Evolutionary conservation across 2,888 invertebrate genomes (phyloP), one percentile per base, ranked within the genome.

Genomic region (Candidula unifasciata): DNA sequence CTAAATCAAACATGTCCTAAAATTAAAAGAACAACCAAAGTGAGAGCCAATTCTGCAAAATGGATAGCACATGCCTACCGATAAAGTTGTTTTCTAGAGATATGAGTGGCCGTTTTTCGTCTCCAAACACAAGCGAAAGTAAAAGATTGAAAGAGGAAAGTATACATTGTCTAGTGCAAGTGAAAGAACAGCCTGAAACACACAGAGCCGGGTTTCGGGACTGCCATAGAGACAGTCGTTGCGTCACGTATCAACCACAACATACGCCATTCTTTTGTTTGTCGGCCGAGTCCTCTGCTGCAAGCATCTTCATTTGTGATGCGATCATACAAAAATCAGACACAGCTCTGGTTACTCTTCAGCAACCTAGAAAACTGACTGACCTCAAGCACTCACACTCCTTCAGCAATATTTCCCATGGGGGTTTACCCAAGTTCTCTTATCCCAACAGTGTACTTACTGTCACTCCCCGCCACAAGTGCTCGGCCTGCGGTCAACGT

Each of bases 241-340:
- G 35, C 18, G 30, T n/a, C 37, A n/a, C 27, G 24, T 44, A 21
- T n/a, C 8, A 10, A 44, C 3, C 27, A 27, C 73, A 27, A n/a
- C 27, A 13, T 8, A 24, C 37, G 13, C n/a, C 73, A 44, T 0
- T 73, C 8, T 44, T n/a, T 18, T 52, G 44, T n/a, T 16, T 44
- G 2, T 73, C 73, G 2, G 52, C 44, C 8, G 73, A 44, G n/a
- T 73, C 73, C 37, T 73, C 52, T n/a, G n/a, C 27, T n/a, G 73
- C 5, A 44, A 73, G 73, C n/a, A 27, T 73, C 44, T 44, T 52
- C 1, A 52, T 44, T 1, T 16, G 44, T 27, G n/a, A 6, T 73
- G n/a, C n/a, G n/a, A 73, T 73, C n/a, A 73, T 44, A 5, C 73
- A 73, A 73, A 73, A 73, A 52, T 73, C 73, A n/a, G 73, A 73